These are phyloP conservation scores for Tyrannus savana DNA, from an alignment of 2,113 vertebrate genomes.

Conservation along the genomic window DNA sequence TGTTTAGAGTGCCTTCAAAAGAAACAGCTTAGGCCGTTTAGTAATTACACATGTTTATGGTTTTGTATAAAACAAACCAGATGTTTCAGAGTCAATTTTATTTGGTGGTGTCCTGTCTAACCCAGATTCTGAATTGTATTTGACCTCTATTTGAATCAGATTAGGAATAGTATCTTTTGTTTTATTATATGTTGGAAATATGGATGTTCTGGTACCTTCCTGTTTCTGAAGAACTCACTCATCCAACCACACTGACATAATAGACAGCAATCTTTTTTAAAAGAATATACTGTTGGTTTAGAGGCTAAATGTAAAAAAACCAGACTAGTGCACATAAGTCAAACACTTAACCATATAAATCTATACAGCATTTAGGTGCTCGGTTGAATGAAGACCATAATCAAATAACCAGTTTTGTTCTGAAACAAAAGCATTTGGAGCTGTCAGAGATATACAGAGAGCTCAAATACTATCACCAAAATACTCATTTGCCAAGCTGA, in stretches of 20 bases:
- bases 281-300: background rate
- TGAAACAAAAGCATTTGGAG: background rate
- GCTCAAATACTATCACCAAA: background rate
- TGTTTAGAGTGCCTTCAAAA: background rate
- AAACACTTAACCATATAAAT: background rate
- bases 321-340: background rate
- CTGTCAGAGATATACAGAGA: background rate
- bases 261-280: background rate
- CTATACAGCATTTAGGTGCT: background rate
- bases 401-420: background rate
- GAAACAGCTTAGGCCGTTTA: background rate
- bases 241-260: background rate
- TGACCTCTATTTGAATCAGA: background rate
- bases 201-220: background rate
- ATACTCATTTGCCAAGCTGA: background rate
- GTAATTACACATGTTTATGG: background rate
- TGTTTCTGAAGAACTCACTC: background rate
- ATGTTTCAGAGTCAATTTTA: slow-evolving; percentile 1
- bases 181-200: background rate
- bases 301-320: background rate
- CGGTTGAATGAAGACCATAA: background rate
- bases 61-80: background rate
- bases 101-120: background rate
- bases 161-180: background rate
- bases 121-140: background rate